Evolutionary conservation across 2,797 vertebrate genomes (phyloP), one percentile per base, ranked within the genome.

Genomic region (Eremophila alpestris): DNA sequence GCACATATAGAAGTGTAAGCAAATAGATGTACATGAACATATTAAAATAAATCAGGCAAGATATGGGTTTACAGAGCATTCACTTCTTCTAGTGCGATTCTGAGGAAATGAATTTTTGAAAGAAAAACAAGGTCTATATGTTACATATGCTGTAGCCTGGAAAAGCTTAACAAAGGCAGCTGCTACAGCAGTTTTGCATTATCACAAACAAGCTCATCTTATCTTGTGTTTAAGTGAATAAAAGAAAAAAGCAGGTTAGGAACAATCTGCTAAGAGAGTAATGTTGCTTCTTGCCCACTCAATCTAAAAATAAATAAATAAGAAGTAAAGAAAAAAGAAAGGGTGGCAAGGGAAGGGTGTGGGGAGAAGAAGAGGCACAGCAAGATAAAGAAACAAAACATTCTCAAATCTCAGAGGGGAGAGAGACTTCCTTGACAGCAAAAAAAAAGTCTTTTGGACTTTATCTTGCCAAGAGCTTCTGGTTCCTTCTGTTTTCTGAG

Each of bases 251-350:
- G 9, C 5, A 43, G 17, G 19, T 87, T 55, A 70, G 21, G 27
- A 91, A 8, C 5, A 41, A 40, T 30, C 11, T 62, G 2, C 11
- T 85, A 59, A 27, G 11, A 54, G 48, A 68, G 8, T n/a, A 67
- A 30, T 23, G 38, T 13, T 74, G 20, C 46, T 71, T 91, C 24
- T 36, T 76, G 12, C 45, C 24, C 17, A 43, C 16, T 85, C 26
- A 62, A 23, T 63, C 40, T 62, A 76, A 92, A 92, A 92, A 67
- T 43, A 88, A 95, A 82, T 64, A 84, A 89, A 87, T 32, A 68
- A 7, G 8, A 38, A 74, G 17, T 11, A 62, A 38, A 32, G 10
- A 27, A 69, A 36, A 75, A 58, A 41, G 5, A 22, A 54, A 23
- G 7, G 5, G 2, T 45, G 36, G 18, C 5, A 24, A 14, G 14